Percentiles rank a stretch among this genome's conserved stretches.
These are phyloP conservation scores for Acanthaster planci DNA, from an alignment of 35 echinoderm and acorn worm species.

Conservation along the genomic window DNA sequence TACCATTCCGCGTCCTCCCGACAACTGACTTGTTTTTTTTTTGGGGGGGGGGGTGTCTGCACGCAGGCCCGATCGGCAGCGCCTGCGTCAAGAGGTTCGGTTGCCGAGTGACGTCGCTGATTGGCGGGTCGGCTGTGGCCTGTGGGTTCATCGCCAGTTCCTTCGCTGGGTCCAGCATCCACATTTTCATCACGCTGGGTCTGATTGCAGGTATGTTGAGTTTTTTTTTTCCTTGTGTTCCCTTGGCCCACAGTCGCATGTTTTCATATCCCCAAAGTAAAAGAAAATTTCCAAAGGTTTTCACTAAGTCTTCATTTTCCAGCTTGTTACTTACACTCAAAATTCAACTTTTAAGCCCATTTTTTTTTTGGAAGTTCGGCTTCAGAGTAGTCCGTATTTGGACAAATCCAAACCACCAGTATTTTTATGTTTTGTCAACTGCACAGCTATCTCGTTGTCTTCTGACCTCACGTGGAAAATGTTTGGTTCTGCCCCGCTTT, in stretches of 20 bases:
- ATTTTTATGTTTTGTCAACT: too few relatives aligned
- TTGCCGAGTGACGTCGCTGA: constrained; percentile 26
- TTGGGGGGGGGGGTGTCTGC: too few relatives aligned
- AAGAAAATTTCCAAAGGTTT: neutral
- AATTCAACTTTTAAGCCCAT: too few relatives aligned
- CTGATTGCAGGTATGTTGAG: constrained; percentile 19
- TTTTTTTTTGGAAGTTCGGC: too few relatives aligned
- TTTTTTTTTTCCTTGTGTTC: neutral
- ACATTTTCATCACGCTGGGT: constrained; percentile 29
- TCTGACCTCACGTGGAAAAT: too few relatives aligned
- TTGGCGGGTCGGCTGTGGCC: neutral
- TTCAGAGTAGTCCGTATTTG: too few relatives aligned
- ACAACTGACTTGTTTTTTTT: too few relatives aligned
- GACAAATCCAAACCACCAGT: too few relatives aligned
- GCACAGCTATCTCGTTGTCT: too few relatives aligned
- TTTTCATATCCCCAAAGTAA: neutral
- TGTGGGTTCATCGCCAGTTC: constrained; percentile 26
- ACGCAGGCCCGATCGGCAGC: constrained; percentile 29
- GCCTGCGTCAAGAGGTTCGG: constrained; percentile 31
- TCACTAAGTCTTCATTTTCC: neutral
- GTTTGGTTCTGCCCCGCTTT: too few relatives aligned
- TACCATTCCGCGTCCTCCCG: too few relatives aligned
- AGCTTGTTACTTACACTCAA: neutral
- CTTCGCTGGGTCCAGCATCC: neutral
- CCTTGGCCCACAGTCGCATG: neutral